Percentiles rank a stretch among this genome's conserved stretches.
These are phyloP conservation scores for Nothocercus nigrocapillus DNA, from an alignment of 2,113 vertebrate genomes.

Conservation along the genomic window DNA sequence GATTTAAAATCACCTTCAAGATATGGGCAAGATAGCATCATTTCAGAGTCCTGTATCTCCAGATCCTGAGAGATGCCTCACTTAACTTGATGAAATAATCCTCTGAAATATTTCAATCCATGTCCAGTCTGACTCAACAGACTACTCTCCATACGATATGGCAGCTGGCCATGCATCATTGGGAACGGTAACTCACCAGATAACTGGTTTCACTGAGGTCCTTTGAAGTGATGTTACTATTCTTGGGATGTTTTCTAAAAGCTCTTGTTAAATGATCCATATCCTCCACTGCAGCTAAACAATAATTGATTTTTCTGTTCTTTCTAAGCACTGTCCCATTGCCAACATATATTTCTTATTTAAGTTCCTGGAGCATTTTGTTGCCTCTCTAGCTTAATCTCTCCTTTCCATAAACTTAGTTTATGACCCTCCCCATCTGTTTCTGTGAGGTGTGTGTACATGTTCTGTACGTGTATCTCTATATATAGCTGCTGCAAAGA, in stretches of 20 bases:
- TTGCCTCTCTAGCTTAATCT: slow-evolving; percentile 55
- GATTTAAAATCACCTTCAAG: background rate
- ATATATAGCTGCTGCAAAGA: background rate
- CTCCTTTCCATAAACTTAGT: slow-evolving; percentile 46
- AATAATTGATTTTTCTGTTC: slow-evolving; percentile 65
- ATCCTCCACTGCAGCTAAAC: slow-evolving; percentile 45
- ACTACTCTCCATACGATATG: background rate
- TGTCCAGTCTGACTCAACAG: background rate
- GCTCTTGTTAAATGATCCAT: slow-evolving; percentile 50
- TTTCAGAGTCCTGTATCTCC: background rate
- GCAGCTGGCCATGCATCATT: background rate
- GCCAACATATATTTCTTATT: slow-evolving; percentile 61
- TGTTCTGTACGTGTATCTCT: background rate
- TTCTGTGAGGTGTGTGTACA: background rate
- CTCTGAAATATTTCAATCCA: background rate
- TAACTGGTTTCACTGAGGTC: background rate
- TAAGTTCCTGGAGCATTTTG: slow-evolving; percentile 53
- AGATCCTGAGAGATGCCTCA: background rate
- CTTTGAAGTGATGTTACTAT: slow-evolving; percentile 21
- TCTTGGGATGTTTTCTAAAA: slow-evolving; percentile 44
- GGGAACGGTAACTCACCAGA: background rate
- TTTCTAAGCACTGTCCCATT: slow-evolving; percentile 55
- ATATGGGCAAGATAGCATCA: background rate
- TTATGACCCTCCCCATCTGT: slow-evolving; percentile 45
- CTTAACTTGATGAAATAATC: background rate